Percentiles rank a stretch among this genome's conserved stretches.
Evolutionary conservation across 2,797 vertebrate genomes (phyloP).

Genomic region (Orestias chungarensis): DNA sequence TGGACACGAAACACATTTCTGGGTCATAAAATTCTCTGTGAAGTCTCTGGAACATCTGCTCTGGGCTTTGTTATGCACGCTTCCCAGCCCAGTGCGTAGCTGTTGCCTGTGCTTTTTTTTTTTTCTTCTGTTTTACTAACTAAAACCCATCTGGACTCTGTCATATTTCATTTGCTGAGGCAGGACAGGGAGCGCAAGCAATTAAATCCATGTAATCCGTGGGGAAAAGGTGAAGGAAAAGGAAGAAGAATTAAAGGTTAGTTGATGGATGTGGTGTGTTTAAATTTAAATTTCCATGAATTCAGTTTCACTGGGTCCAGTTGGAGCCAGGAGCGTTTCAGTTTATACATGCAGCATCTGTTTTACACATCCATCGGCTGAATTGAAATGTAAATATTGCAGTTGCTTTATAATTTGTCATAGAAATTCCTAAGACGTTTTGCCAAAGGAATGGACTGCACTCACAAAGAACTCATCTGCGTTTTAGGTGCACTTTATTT

Average conservation of each 20-base stretch:
- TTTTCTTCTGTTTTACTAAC: slow-evolving; percentile 33
- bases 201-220: slow-evolving; percentile 38
- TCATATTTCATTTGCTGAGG: slow-evolving; percentile 59
- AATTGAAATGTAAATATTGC: slow-evolving; percentile 1
- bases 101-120: slow-evolving; percentile 25
- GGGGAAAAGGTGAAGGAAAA: slow-evolving; percentile 4
- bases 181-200: slow-evolving; percentile 34
- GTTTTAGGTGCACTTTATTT: not conserved
- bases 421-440: slow-evolving; percentile 7
- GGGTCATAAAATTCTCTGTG: slow-evolving; percentile 64
- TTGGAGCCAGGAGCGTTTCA: slow-evolving; percentile 3
- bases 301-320: slow-evolving; percentile 1
- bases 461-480: not conserved
- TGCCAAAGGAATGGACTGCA: not conserved
- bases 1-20: slow-evolving; percentile 72
- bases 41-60: slow-evolving; percentile 62
- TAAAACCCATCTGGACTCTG: slow-evolving; percentile 67
- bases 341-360: slow-evolving; percentile 13
- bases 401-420: slow-evolving; percentile 7
- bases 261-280: slow-evolving; percentile 28
- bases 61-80: slow-evolving; percentile 45
- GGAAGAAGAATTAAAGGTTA: slow-evolving; percentile 9
- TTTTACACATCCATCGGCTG: not conserved
- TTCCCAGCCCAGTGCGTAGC: slow-evolving; percentile 24
- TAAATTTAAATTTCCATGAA: slow-evolving; percentile 5